These are phyloP conservation scores for Eueremaeus valkanovi DNA, from an alignment of 2,888 invertebrate species.

Conservation along the genomic window DNA sequence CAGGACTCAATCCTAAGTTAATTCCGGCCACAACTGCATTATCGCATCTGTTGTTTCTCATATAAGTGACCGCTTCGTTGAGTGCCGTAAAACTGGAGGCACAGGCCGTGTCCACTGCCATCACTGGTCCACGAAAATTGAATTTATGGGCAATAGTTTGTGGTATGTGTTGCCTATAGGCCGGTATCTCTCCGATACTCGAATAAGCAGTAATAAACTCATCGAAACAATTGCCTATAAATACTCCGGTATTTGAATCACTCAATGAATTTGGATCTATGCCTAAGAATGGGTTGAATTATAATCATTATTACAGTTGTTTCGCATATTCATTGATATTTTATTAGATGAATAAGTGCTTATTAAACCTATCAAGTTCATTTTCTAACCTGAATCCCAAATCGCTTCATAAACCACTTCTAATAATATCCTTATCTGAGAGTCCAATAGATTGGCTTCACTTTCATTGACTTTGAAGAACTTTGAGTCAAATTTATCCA, in stretches of 20 bases:
- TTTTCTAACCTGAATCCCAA: constrained; percentile 80
- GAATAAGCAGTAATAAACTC: constrained; percentile 55
- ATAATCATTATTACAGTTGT: too few species aligned
- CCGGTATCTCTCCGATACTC: constrained; percentile 49
- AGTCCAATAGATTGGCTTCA: constrained; percentile 85
- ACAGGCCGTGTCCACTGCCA: constrained; percentile 57
- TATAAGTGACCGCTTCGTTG: constrained; percentile 49
- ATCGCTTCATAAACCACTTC: constrained; percentile 86
- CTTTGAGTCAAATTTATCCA: constrained; percentile 74
- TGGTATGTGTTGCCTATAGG: not conserved
- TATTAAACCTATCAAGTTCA: too few species aligned
- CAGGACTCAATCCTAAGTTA: constrained; percentile 55
- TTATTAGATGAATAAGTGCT: too few species aligned
- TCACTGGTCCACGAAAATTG: constrained; percentile 53
- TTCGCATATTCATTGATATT: too few species aligned
- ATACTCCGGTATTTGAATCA: constrained; percentile 56
- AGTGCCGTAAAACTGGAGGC: constrained; percentile 56
- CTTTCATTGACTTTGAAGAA: constrained; percentile 86
- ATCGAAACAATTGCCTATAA: constrained; percentile 56
- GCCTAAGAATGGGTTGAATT: too few species aligned
- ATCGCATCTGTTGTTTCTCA: constrained; percentile 62
- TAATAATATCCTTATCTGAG: constrained; percentile 78
- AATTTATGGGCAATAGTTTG: not conserved
- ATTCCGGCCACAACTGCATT: constrained; percentile 58
- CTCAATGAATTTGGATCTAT: constrained; percentile 53